Conservation (phyloP, 1,140 invertebrate genomes). For the Lepidostoma basale region DNA sequence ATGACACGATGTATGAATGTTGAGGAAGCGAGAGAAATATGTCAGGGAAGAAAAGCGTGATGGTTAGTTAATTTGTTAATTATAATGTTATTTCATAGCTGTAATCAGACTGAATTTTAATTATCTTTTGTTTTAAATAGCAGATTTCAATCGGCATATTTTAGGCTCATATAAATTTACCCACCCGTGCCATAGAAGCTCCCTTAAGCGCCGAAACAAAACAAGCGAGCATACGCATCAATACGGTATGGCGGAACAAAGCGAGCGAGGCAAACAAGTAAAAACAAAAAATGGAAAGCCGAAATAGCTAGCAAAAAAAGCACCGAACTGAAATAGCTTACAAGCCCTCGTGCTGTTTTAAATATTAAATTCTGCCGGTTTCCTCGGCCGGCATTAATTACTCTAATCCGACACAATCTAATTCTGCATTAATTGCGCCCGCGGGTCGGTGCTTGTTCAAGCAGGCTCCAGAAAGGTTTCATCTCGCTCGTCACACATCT, state of each 20-base stretch:
- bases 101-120: too few species aligned
- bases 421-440: conserved; percentile 27
- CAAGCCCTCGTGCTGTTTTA: conserved; percentile 1
- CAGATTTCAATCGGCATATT: too few species aligned
- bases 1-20: too few species aligned
- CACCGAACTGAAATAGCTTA: neutral
- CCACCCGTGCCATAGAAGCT: too few species aligned
- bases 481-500: conserved; percentile 12
- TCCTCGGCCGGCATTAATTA: conserved; percentile 19
- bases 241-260: neutral
- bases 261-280: neutral
- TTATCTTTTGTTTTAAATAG: too few species aligned
- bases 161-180: too few species aligned
- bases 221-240: neutral
- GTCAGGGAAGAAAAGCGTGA: too few species aligned
- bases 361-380: conserved; percentile 17
- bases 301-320: neutral
- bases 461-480: conserved; percentile 1
- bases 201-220: neutral
- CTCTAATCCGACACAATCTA: conserved; percentile 29
- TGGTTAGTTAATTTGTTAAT: too few species aligned
- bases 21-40: too few species aligned
- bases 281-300: neutral
- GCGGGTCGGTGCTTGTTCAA: conserved; percentile 5
- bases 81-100: too few species aligned